Evolutionary conservation across 1,140 invertebrate genomes (phyloP), one percentile per base, ranked within the genome.

Genomic region (Eumaeus atala): DNA sequence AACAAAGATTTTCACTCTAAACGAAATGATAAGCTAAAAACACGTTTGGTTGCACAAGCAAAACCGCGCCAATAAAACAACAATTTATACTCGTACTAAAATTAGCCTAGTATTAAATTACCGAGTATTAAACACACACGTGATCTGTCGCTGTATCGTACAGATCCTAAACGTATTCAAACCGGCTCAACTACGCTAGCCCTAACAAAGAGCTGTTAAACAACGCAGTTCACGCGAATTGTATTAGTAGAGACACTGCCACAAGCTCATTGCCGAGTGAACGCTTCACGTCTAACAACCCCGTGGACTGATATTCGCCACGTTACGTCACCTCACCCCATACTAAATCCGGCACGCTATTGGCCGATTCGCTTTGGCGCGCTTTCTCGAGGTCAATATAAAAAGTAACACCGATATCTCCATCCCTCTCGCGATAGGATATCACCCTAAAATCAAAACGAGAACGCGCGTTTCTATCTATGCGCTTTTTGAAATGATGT

Each of bases 311-410:
- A 52, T 70, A 62, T 61, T 66, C 66, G 51, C 53, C 63, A 16
- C 58, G 70, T 79, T 78, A 84, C 83, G 81, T 84, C 83, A 86
- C 74, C 79, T 86, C 83, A 86, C 83, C 83, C 83, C 81, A 86
- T 78, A 75, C 63, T 0, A 66, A 72, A 63, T 17, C 40, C 50
- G 61, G 58, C 47, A 60, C 51, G 62, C 58, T 40, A 83, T 80
- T 80, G 79, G 77, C 59, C 36, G 48, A 67, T 82, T 77, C 75
- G 58, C 57, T 84, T 87, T 87, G 77, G 70, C 83, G 83, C 81
- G 81, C 79, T 87, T 87, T 87, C 68, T 74, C 50, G 48, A 35
- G 49, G 51, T 61, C 58, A 61, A 77, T 77, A 59, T 54, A 59
- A 72, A 75, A 77, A 70, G 62, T 44, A 47, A 58, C 61, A 59